Base-by-base conservation (phyloP, 2,797 vertebrate species). In the Delichon dasypus region DNA sequence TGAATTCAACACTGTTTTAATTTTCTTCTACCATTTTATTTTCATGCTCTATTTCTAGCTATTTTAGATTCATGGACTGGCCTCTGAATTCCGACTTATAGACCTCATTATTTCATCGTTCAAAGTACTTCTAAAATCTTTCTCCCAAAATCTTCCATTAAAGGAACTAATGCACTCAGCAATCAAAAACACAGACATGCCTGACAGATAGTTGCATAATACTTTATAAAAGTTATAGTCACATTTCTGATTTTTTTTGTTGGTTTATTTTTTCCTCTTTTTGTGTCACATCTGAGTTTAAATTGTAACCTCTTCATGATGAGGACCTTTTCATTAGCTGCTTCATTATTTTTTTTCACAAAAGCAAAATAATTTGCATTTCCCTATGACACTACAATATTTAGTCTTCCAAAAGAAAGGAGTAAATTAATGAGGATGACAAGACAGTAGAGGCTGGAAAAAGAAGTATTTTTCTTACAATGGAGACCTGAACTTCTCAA, bases 1-100 rank as follows among this genome's bases (percentile, higher is more conserved):
- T 82, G 55, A 94, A 89, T 95, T 94, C 85, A 94, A 62, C 42
- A 40, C 18, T 78, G 48, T 30, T 87, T 92, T 85, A 88, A 88
- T 91, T 94, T 96, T 67, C 61, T 86, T 88, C 53, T 85, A 40
- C 64, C 48, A 47, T 86, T 94, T 85, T 86, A 85, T 81, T 70
- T 88, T 81, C 60, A 60, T 47, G 27, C 26, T 78, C 10, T 78
- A 30, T 84, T 84, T 65, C 40, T 51, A 89, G 55, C 47, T 77
- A 42, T 57, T 71, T 95, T 78, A 85, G 55, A 71, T 90, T 70
- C 60, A 88, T 64, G 16, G 47, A 64, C 76, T 67, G 47, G 73
- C 48, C 83, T 82, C 62, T 62, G 25, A 95, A 64, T 90, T 55
- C 70, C 23, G 73, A 8, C 55, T 91, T 86, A 70, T n/a, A 91